Percentiles rank a stretch among this genome's conserved stretches.
Conservation (phyloP, 2,888 invertebrate genomes). For the Creontiades dilutus region DNA sequence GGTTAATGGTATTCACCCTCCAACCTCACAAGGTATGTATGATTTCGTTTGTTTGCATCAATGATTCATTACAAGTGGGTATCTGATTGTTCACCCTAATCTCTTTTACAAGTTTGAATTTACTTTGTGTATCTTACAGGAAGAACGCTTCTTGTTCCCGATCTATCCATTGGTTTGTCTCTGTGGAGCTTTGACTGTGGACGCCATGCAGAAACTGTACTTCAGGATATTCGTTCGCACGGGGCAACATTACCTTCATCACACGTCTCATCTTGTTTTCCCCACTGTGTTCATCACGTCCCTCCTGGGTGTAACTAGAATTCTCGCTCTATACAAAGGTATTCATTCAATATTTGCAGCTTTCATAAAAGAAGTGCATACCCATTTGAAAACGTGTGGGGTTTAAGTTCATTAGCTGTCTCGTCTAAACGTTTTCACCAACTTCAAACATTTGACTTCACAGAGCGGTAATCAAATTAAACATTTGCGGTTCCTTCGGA, state of each 20-base stretch:
- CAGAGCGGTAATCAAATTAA: too few relatives aligned
- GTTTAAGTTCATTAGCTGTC: too few relatives aligned
- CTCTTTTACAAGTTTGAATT: not conserved
- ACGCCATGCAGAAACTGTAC: conserved; percentile 88
- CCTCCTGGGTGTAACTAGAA: conserved; percentile 81
- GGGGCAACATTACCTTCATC: conserved; percentile 83
- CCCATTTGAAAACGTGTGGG: too few relatives aligned
- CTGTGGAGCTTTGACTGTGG: conserved; percentile 88
- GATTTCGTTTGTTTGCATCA: too few relatives aligned
- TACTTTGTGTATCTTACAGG: conserved; percentile 78
- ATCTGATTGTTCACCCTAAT: too few relatives aligned
- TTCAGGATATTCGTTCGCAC: conserved; percentile 80
- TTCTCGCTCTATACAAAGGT: conserved; percentile 83
- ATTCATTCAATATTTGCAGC: too few relatives aligned
- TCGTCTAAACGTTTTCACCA: too few relatives aligned
- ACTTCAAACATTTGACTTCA: too few relatives aligned
- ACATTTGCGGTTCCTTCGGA: too few relatives aligned
- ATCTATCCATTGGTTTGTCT: conserved; percentile 95
- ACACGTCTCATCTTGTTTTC: conserved; percentile 86
- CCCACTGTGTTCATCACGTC: conserved; percentile 81
- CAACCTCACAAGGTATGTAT: conserved; percentile 93
- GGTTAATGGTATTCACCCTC: conserved; percentile 92
- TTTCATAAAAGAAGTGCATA: too few relatives aligned
- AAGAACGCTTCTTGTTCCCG: conserved; percentile 94
- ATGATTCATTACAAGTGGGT: too few relatives aligned